Conservation (phyloP, 2,797 vertebrate species). For the Anguilla anguilla region DNA sequence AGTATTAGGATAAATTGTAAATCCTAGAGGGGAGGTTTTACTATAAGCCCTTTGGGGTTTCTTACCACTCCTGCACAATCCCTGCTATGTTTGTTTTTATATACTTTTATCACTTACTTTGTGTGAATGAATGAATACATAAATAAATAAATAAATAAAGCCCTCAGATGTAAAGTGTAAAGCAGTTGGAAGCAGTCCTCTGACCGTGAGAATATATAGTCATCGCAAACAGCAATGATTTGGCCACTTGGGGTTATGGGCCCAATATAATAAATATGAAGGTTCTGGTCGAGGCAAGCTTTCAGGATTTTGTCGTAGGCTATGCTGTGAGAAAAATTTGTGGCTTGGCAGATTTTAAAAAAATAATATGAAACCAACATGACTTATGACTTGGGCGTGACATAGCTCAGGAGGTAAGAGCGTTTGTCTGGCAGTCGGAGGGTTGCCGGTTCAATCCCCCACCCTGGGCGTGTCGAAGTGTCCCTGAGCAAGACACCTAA, state of each 20-base stretch:
- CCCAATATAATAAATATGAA: not conserved
- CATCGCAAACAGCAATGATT: not conserved
- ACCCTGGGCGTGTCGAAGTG: no score
- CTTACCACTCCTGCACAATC: no score
- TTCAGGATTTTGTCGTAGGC: not conserved
- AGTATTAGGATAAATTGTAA: no score
- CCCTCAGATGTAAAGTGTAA: not conserved
- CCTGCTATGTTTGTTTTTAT: no score
- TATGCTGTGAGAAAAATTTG: not conserved
- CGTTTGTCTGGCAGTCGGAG: no score
- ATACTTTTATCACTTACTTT: no score
- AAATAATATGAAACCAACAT: not conserved
- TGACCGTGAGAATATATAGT: not conserved
- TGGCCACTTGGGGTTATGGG: not conserved
- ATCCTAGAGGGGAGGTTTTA: no score
- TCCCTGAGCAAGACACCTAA: no score
- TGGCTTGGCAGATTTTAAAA: not conserved
- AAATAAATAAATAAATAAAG: not conserved
- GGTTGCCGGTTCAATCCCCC: no score
- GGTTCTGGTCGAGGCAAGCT: not conserved
- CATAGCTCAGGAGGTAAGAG: no score
- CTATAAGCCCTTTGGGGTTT: no score
- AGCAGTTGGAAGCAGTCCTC: not conserved
- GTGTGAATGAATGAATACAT: no score
- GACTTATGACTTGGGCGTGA: not conserved